Conservation (phyloP, 2,888 invertebrate species). For the Cylindroiulus punctatus region DNA sequence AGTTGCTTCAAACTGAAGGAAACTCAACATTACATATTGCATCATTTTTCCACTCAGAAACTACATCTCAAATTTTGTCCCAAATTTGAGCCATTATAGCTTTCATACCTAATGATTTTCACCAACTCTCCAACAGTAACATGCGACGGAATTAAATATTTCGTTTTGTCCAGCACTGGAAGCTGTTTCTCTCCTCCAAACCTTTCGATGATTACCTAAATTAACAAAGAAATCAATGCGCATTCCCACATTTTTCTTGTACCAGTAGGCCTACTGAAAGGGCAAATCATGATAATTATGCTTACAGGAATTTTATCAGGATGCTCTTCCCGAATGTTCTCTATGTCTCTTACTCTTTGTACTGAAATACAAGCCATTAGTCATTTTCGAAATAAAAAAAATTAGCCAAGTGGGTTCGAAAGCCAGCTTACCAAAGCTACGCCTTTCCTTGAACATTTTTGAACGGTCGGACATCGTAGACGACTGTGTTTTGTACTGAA, state of each 20-base stretch:
- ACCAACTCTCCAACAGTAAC: constrained; percentile 71
- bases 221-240: constrained; percentile 54
- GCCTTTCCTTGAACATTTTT: constrained; percentile 49
- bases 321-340: constrained; percentile 69
- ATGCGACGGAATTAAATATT: constrained; percentile 71
- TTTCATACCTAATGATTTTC: constrained; percentile 69
- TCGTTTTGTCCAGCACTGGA: constrained; percentile 70
- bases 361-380: constrained; percentile 63
- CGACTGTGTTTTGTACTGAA: no score
- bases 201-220: constrained; percentile 70
- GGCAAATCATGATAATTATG: not conserved
- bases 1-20: no score
- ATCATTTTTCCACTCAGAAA: no score
- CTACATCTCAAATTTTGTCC: no score
- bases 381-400: constrained; percentile 23
- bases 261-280: not conserved
- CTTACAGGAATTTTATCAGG: constrained; percentile 69
- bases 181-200: constrained; percentile 69
- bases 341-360: constrained; percentile 69
- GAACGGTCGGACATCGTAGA: not conserved
- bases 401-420: not conserved
- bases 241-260: no score
- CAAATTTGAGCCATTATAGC: no score
- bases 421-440: constrained; percentile 50
- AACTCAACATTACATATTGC: no score